Base-by-base conservation (phyloP, 2,797 vertebrate genomes). In the Schizopygopsis pylzovi region DNA sequence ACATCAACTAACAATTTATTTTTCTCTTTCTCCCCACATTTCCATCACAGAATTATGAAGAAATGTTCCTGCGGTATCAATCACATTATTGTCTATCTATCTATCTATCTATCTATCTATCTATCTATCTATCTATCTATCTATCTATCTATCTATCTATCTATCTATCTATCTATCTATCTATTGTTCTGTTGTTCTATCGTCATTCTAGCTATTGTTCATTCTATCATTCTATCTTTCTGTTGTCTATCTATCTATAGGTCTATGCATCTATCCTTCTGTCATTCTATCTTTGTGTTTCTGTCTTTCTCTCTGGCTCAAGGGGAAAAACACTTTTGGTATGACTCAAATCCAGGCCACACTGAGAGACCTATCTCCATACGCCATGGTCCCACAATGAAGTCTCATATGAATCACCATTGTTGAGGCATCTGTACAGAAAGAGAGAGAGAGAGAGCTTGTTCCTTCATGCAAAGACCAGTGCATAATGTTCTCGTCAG, bases 271-370 rank as follows among this genome's bases (percentile, higher is more conserved):
- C 41, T 49, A 11, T 79, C 47, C 8, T 22, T 83, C n/a, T 43
- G 33, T 11, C 15, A 0, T 54, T 59, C n/a, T 87, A 2, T 75
- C 77, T 72, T 2, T 81, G 20, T 82, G 1, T 7, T 49, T 67
- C 33, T 37, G 1, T 65, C 20, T 45, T 68, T 79, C 77, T 72
- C 67, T 85, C 54, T 80, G 77, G 49, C 78, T 80, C 77, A 80
- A 86, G 68, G 85, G 71, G 47, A 43, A 70, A 88, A 79, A 77
- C 81, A 56, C 67, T 68, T 45, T 79, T 79, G 70, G 43, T 85
- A 52, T 81, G 52, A 75, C 79, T 68, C 39, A 47, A 79, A 89
- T 83, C 65, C 86, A 87, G 84, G 86, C 87, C 84, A 79, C 39
- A 70, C 43, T 83, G 83, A 87, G 73, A 81, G 68, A 81, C 78